Conservation (phyloP, 2,113 vertebrate genomes). For the Phycodurus eques region DNA sequence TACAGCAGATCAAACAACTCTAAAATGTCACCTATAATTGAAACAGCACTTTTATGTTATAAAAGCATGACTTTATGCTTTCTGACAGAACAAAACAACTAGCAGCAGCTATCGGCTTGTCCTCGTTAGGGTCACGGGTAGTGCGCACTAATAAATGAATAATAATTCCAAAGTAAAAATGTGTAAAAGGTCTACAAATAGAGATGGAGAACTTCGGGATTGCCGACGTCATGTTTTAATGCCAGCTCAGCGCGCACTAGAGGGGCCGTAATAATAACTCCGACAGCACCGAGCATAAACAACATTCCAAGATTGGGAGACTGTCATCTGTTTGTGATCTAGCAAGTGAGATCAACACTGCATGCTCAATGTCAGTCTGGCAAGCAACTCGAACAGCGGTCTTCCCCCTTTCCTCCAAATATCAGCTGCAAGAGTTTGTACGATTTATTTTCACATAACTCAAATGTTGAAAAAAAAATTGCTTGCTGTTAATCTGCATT, state of each 20-base stretch:
- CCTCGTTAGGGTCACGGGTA: not conserved
- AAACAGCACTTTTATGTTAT: constrained; percentile 2
- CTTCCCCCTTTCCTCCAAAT: constrained; percentile 24
- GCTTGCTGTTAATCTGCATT: not conserved
- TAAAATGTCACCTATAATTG: constrained; percentile 21
- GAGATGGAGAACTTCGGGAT: not conserved
- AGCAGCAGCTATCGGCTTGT: not conserved
- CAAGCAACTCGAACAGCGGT: constrained; percentile 22
- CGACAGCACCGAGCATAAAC: constrained; percentile 36
- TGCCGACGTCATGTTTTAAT: not conserved
- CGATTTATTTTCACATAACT: constrained; percentile 4
- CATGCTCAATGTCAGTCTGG: constrained; percentile 50
- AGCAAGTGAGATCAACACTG: constrained; percentile 33
- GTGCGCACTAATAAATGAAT: not conserved
- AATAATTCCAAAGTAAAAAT: not conserved
- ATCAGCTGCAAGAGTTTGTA: constrained; percentile 25
- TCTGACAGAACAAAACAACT: not conserved
- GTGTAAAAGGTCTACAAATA: not conserved
- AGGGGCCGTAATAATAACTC: constrained; percentile 20
- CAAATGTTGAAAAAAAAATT: not conserved
- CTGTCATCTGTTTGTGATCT: constrained; percentile 65
- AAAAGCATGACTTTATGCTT: not conserved
- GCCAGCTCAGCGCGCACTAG: constrained; percentile 6
- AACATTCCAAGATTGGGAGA: constrained; percentile 48
- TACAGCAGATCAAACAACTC: constrained; percentile 44